Percentiles rank a stretch among this genome's conserved stretches.
Conservation (phyloP, 2,113 vertebrate genomes). For the Leptobrachium leishanense region DNA sequence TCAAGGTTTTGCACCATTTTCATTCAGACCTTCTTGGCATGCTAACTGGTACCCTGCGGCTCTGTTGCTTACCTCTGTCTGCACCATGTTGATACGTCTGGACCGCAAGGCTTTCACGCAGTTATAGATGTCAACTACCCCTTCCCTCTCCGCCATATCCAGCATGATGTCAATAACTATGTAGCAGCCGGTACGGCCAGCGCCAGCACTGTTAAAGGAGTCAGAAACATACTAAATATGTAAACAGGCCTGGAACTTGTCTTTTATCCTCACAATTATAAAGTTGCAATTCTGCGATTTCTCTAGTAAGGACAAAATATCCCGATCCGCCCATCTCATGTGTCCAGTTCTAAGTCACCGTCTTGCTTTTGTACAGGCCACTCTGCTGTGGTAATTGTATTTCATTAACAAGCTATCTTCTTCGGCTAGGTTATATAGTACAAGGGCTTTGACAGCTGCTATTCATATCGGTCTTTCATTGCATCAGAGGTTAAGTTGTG, state of each 20-base stretch:
- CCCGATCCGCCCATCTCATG: neutral
- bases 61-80: constrained; percentile 84
- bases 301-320: neutral
- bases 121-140: constrained; percentile 98
- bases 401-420: neutral
- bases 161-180: constrained; percentile 99
- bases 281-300: too few relatives aligned
- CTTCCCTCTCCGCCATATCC: constrained; percentile 98
- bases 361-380: neutral
- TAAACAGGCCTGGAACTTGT: neutral
- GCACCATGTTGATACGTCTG: constrained; percentile 98
- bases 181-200: constrained; percentile 93
- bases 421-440: neutral
- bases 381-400: neutral
- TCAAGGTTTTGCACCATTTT: too few relatives aligned
- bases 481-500: neutral
- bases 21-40: too few relatives aligned
- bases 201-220: constrained; percentile 79
- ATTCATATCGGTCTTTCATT: neutral
- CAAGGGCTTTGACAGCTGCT: neutral
- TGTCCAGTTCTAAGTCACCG: neutral
- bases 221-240: neutral
- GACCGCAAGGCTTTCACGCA: constrained; percentile 96
- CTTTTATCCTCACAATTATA: too few relatives aligned
- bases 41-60: too few relatives aligned